Evolutionary conservation across 2,113 vertebrate genomes (phyloP).

Genomic region (Caranx ignobilis): DNA sequence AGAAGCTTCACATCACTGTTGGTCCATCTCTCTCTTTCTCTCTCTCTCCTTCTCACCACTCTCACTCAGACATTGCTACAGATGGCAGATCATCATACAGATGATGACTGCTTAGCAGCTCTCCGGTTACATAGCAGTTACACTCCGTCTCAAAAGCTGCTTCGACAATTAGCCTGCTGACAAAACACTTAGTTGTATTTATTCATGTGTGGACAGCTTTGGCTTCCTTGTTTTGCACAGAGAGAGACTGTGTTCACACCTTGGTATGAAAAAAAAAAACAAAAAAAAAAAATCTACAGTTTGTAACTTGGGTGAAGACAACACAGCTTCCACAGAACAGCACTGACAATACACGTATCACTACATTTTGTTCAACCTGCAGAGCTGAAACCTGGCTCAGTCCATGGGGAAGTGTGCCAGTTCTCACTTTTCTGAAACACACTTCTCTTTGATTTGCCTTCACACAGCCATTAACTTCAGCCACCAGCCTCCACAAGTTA

Average conservation of each 20-base stretch:
- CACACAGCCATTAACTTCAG: constrained; percentile 27
- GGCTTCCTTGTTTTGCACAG: constrained; percentile 52
- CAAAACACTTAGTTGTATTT: constrained; percentile 76
- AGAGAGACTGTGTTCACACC: constrained; percentile 47
- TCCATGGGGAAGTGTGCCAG: constrained; percentile 38
- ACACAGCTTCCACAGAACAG: background rate
- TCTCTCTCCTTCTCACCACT: constrained; percentile 5
- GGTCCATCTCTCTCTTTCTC: constrained; percentile 25
- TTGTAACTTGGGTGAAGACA: constrained; percentile 24
- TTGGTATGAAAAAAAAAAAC: background rate
- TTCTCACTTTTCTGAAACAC: constrained; percentile 32
- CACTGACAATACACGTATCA: background rate
- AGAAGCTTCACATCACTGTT: constrained; percentile 27
- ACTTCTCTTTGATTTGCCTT: constrained; percentile 22
- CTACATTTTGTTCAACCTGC: constrained; percentile 23
- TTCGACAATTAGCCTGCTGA: constrained; percentile 80
- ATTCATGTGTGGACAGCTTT: constrained; percentile 67
- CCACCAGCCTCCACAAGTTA: constrained; percentile 2
- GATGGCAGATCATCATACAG: constrained; percentile 79
- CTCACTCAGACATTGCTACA: constrained; percentile 67
- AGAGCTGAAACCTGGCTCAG: constrained; percentile 29
- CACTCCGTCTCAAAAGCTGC: constrained; percentile 76
- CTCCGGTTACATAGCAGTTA: constrained; percentile 79
- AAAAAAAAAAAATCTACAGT: constrained; percentile 21
- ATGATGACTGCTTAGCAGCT: constrained; percentile 80